Evolutionary conservation across 2,797 vertebrate genomes (phyloP), one percentile per base, ranked within the genome.

Genomic region (Triplophysa yarkandensis): DNA sequence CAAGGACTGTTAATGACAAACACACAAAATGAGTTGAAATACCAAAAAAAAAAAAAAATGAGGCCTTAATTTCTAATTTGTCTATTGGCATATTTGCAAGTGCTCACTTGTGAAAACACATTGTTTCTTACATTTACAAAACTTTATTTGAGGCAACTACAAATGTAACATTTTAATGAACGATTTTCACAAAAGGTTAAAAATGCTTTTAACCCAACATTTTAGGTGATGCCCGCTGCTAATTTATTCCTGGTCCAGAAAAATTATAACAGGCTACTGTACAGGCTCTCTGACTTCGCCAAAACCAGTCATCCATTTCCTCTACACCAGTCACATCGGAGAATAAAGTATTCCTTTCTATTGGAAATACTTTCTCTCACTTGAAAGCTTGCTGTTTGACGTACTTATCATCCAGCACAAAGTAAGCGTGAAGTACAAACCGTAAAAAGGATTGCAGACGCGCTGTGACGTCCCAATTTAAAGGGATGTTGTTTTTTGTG

Each of bases 301-400:
- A 5, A 28, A 68, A 9, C 68, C 13, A 4, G 30, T 60, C 10
- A 39, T 52, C 30, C 27, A 39, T 57, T 41, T 55, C 1, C 52
- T 43, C n/a, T n/a, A n/a, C n/a, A n/a, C n/a, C n/a, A 13, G 30
- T 28, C 39, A 71, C 43, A 62, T 16, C 43, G 50, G 30, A 61
- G 30, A 50, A 62, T 32, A 62, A 71, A 36, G 28, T 72, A 27
- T 62, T 27, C 39, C 27, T 71, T 71, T 44, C 14, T 58, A 14
- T 46, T 44, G 19, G 34, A 61, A 61, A 71, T 19, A n/a, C 19
- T 23, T 19, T 43, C 30, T 39, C 41, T 65, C 30, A 68, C 28
- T 25, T 36, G 39, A 71, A 71, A 61, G 43, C 57, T 62, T 39
- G 19, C 6, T 36, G 9, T 62, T 62, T 62, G 43, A 71, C 69